Conservation (phyloP, 2,797 vertebrate species). For the Diglossa cyanea region DNA sequence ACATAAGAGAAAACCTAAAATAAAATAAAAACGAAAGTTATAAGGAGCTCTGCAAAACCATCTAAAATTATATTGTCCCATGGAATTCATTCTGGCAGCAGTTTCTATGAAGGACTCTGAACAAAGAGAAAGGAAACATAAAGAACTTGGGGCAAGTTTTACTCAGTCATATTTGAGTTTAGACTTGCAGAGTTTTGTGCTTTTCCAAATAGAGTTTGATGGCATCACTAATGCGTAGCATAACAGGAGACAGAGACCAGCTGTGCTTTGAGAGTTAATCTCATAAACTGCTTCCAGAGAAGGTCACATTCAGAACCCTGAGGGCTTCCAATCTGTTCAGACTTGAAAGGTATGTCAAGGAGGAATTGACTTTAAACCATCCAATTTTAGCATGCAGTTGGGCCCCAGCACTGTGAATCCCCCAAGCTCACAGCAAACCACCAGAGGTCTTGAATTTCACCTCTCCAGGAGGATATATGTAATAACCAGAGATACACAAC, state of each 20-base stretch:
- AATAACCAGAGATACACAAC: background rate
- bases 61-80: background rate
- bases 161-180: background rate
- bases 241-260: constrained; percentile 41
- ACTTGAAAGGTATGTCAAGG: constrained; percentile 62
- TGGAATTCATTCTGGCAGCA: background rate
- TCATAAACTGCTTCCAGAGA: constrained; percentile 56
- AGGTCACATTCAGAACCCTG: constrained; percentile 47
- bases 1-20: background rate
- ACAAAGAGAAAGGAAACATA: background rate
- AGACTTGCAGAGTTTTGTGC: constrained; percentile 24
- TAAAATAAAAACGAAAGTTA: background rate
- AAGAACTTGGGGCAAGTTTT: constrained; percentile 9
- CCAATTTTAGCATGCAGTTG: constrained; percentile 2
- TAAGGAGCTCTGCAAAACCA: background rate
- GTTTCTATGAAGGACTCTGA: background rate
- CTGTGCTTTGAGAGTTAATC: constrained; percentile 59
- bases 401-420: background rate
- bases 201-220: constrained; percentile 37
- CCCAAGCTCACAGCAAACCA: background rate
- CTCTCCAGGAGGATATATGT: background rate
- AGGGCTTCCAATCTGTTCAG: constrained; percentile 57
- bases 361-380: constrained; percentile 42
- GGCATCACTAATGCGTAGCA: constrained; percentile 35
- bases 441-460: background rate